These are phyloP conservation scores for Carettochelys insculpta DNA, from an alignment of 2,113 vertebrate species.

Conservation along the genomic window DNA sequence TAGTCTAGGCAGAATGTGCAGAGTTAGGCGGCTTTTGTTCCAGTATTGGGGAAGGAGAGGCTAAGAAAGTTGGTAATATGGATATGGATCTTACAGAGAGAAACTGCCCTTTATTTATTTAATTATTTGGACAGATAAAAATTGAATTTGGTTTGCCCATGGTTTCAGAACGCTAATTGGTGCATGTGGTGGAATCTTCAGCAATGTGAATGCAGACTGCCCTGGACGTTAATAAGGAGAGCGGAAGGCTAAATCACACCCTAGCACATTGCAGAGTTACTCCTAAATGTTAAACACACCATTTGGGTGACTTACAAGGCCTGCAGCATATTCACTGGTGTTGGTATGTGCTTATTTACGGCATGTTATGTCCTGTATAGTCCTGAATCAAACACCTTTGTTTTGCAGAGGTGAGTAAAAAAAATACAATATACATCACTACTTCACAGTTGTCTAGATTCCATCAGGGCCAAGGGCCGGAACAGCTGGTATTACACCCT, in stretches of 20 bases:
- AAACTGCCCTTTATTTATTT: not conserved
- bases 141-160: not conserved
- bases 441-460: constrained; percentile 14
- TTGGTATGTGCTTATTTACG: not conserved
- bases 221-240: too few species aligned
- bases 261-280: not conserved
- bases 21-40: not conserved
- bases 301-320: not conserved
- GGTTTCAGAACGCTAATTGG: not conserved
- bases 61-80: not conserved
- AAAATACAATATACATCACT: not conserved
- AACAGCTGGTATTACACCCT: constrained; percentile 40
- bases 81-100: not conserved
- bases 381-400: not conserved
- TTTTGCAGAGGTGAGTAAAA: not conserved
- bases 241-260: not conserved
- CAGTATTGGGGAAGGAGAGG: not conserved
- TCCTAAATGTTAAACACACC: not conserved
- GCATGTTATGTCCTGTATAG: not conserved
- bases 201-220: not conserved
- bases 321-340: not conserved
- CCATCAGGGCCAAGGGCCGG: constrained; percentile 52
- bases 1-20: not conserved
- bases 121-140: not conserved
- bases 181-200: not conserved